Evolutionary conservation across 2,113 vertebrate genomes (phyloP), one percentile per base, ranked within the genome.

Genomic region (Xerus inauris): DNA sequence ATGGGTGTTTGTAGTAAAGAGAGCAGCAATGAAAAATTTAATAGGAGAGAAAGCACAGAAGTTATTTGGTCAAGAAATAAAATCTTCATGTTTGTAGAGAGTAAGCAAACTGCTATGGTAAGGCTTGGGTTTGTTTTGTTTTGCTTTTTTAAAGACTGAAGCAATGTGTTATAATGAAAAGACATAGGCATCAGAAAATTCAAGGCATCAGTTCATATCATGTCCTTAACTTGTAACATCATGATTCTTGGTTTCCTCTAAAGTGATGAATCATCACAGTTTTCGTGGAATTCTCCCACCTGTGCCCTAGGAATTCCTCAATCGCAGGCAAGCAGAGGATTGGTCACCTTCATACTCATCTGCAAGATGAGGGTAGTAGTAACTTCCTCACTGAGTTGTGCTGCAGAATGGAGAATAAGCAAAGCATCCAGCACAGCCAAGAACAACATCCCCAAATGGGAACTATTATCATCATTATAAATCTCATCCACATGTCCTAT

Each of bases 401-500:
- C 17, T 57, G 4, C 4, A 49, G 40, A 47, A 35, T 85, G 45
- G 26, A n/a, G 51, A 32, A 19, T 49, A 47, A 90, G 24, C 26
- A 81, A 96, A 91, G 71, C 57, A 83, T 86, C 47, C 45, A 81
- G 26, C n/a, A 47, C n/a, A 59, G 40, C 45, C 5, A 22, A 96
- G 59, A 76, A 12, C 22, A 76, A 85, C 16, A 7, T 69, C 38
- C 49, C 86, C 93, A 72, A 86, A 87, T 94, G 86, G 79, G 35
- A 97, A 76, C 82, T 47, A 69, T 93, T 89, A 91, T 59, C 51
- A 54, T 93, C 82, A 83, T 89, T 42, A 64, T 45, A 89, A 75
- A 92, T 92, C 96, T 96, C 89, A 91, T 57, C 65, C 65, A 30
- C 45, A 64, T 94, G 83, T 94, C 82, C 83, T 90, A 59, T 86